Conservation (phyloP, 2,113 vertebrate species). For the Forbesichthys agassizii region DNA sequence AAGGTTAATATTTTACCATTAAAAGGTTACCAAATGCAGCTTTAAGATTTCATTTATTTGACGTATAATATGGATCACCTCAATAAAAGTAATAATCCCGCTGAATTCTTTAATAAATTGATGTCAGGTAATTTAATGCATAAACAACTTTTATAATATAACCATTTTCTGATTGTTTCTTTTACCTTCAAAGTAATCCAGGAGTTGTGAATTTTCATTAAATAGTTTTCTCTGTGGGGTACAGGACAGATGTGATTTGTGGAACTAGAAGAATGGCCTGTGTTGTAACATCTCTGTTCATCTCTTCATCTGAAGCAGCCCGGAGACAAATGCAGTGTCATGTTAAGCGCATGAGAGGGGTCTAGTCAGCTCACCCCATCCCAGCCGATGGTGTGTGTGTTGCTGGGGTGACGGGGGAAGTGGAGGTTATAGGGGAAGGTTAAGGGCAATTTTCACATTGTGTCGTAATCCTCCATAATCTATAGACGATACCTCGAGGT, state of each 20-base stretch:
- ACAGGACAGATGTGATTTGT: not conserved
- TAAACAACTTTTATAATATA: no score
- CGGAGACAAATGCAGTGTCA: not conserved
- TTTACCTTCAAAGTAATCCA: no score
- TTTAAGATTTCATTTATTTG: slow-evolving; percentile 10
- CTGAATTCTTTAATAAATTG: slow-evolving; percentile 30
- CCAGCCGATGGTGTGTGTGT: slow-evolving; percentile 35
- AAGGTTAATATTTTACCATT: no score
- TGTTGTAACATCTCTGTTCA: not conserved
- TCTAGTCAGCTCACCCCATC: slow-evolving; percentile 16
- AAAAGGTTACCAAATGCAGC: no score
- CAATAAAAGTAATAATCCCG: slow-evolving; percentile 9
- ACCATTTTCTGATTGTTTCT: no score
- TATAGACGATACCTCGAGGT: slow-evolving; percentile 23
- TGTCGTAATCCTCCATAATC: slow-evolving; percentile 30
- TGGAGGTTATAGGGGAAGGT: slow-evolving; percentile 1
- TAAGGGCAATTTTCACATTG: slow-evolving; percentile 26
- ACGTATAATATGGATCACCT: slow-evolving; percentile 2
- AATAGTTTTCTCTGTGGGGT: not conserved
- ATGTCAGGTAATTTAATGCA: slow-evolving; percentile 42
- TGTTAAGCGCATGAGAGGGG: slow-evolving; percentile 3
- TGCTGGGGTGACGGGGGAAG: slow-evolving; percentile 13
- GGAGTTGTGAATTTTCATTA: not conserved
- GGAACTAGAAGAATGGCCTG: not conserved
- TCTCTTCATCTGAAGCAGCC: not conserved